phyloP scores from a whole-genome alignment of 2,797 vertebrate species.

The Semaprochilodus insignis region DNA sequence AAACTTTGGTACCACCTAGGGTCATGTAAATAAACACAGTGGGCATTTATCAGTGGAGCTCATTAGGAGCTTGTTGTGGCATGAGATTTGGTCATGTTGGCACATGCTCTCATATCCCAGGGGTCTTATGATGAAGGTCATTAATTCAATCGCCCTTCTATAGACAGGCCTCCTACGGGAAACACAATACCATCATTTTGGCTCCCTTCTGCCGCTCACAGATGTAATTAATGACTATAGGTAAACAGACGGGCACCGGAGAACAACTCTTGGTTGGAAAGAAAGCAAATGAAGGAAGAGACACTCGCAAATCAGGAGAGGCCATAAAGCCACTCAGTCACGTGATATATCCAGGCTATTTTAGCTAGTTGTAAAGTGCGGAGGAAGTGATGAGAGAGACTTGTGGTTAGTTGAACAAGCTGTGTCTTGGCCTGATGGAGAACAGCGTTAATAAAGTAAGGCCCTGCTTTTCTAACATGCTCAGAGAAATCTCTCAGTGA shows the following conservation, averaged over 20 bases:
- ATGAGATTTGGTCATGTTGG: slow-evolving; percentile 56
- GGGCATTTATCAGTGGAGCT: slow-evolving; percentile 52
- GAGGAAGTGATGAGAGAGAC: not conserved
- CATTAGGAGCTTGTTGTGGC: slow-evolving; percentile 63
- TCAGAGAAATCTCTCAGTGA: not conserved
- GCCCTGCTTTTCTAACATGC: not conserved
- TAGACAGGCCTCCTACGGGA: slow-evolving; percentile 16
- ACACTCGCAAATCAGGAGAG: slow-evolving; percentile 16
- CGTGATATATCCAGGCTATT: not conserved
- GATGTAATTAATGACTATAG: slow-evolving; percentile 40
- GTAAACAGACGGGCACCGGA: slow-evolving; percentile 24
- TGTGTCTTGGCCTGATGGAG: not conserved
- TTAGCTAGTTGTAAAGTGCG: not conserved
- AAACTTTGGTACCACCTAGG: slow-evolving; percentile 16
- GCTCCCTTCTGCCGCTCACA: slow-evolving; percentile 22
- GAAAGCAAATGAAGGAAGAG: slow-evolving; percentile 36
- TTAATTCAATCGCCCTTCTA: slow-evolving; percentile 52
- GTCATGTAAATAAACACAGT: not conserved
- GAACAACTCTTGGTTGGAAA: slow-evolving; percentile 9
- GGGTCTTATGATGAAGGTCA: slow-evolving; percentile 40
- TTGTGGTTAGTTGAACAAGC: too few species aligned
- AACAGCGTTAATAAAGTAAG: not conserved
- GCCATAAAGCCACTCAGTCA: slow-evolving; percentile 26
- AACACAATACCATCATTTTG: not conserved
- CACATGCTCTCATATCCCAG: slow-evolving; percentile 61